Base-by-base conservation (phyloP, 1,140 invertebrate species). In the Cherax destructor region DNA sequence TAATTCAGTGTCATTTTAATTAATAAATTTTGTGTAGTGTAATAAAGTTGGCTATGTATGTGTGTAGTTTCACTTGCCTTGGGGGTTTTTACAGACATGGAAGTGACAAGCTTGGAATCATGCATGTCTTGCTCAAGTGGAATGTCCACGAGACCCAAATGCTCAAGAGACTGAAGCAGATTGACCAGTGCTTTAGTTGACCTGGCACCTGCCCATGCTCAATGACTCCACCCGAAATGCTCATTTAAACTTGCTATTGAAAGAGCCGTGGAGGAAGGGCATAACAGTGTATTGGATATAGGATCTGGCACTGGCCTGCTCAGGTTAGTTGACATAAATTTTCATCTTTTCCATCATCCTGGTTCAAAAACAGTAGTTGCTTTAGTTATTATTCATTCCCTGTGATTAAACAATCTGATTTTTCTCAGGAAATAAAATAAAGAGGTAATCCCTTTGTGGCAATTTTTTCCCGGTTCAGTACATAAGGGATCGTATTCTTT, bases 121-220 rank as follows among this genome's bases (percentile, higher is more conserved):
- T 72, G 89, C 83, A 18, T 72, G 77, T 52, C 50, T 86, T 84
- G 84, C 90, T 21, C 59, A 87, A 49, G 52, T 21, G 21, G 59
- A 50, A 24, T 91, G 90, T 47, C 49, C 90, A n/a, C 47, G 76
- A n/a, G 90, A 91, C 72, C 90, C 90, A 16, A 81, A 86, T 77
- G 84, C 56, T 50, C 84, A 86, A 41, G 90, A 91, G 47, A 52
- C 74, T n/a, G 65, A 41, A 69, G 65, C 56, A 59, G 90, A 30
- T 79, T 93, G 47, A 83, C 88, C 7, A 90, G 86, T 86, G 81
- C 79, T 50, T 77, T 93, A 13, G 95, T 97, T 56, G 96, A 97
- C 92, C 94, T 97, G 97, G 97, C 97, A 98, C 94, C 97, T 96
- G 94, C 94, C 96, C 86, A 97, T 98, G 97, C 94, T 98, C 5